Percentiles rank a stretch among this genome's conserved stretches.
Conservation (phyloP, 2,113 vertebrate genomes). For the Podarcis raffonei region DNA sequence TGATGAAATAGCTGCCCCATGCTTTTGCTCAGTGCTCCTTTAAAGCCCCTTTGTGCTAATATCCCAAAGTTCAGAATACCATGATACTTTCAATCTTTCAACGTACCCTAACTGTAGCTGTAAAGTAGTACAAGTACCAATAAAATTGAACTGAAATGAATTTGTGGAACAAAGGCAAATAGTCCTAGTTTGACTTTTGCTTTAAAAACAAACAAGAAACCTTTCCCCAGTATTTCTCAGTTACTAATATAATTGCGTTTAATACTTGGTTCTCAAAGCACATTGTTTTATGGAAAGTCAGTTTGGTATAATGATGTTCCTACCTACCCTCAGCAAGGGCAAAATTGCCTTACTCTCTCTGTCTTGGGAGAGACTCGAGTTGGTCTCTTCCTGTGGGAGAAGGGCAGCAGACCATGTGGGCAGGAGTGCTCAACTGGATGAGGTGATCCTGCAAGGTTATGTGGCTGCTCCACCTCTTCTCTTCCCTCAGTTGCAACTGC, state of each 20-base stretch:
- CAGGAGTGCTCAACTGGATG: too few species aligned
- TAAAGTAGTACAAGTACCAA: neutral
- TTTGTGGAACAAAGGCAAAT: neutral
- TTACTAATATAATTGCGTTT: too few species aligned
- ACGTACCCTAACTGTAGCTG: neutral
- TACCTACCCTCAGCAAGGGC: too few species aligned
- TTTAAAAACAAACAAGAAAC: neutral
- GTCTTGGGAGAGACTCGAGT: too few species aligned
- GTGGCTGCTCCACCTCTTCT: too few species aligned
- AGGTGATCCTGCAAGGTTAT: too few species aligned
- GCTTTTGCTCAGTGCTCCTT: neutral
- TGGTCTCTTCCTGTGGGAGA: too few species aligned
- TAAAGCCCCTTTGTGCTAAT: neutral
- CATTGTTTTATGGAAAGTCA: too few species aligned
- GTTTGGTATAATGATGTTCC: too few species aligned
- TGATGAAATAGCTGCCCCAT: conserved; percentile 9
- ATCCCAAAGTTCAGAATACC: neutral
- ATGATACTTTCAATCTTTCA: neutral
- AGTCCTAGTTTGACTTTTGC: neutral
- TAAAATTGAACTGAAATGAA: neutral
- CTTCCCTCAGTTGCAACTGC: too few species aligned
- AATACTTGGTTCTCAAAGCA: neutral
- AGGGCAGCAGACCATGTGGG: too few species aligned
- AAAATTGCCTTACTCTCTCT: too few species aligned
- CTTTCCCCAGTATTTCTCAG: neutral